Evolutionary conservation across 2,888 invertebrate species (phyloP), one percentile per base, ranked within the genome.

Genomic region (Charanyca ferruginea): DNA sequence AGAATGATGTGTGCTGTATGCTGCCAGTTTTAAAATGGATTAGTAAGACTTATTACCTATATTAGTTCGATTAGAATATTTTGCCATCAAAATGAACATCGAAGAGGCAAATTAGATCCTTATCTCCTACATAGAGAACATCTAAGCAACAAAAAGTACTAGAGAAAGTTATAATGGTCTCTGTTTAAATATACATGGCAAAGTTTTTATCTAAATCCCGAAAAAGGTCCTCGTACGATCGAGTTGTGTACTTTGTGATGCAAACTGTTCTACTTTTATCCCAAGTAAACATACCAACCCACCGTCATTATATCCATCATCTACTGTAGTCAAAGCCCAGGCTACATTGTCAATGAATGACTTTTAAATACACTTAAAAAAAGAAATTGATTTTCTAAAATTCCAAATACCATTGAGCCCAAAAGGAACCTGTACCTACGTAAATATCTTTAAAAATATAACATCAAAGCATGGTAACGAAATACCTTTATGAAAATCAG

Each of bases 181-280:
- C 73, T 73, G 73, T 76, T 81, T 70, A 82, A 81, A 85, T 79
- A 80, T 74, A 77, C 74, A 79, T 75, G 74, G 54, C 35, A 76
- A 80, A 84, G 77, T 85, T 83, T 75, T 68, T 67, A 67, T 76
- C 59, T 72, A 79, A 87, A 87, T 83, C 83, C 85, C 67, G 64
- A 83, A 87, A 87, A 87, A 85, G 87, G 87, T 78, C 61, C 59
- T 51, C 45, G 42, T 72, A 73, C 59, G 68, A 52, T 55, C 76
- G 68, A 63, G 57, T 51, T 68, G 60, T 51, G 60, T 78, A 73
- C 66, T 79, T 77, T 77, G 67, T 68, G 75, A 74, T 74, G 77
- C 71, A 80, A 78, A 74, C 71, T 79, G 73, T 61, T 68, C 49
- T 62, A 71, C 72, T 70, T 73, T 72, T 51, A 58, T 80, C 82